Percentiles rank a stretch among this genome's conserved stretches.
phyloP scores from a whole-genome alignment of 2,888 invertebrate species.

The Acrobasis suavella region DNA sequence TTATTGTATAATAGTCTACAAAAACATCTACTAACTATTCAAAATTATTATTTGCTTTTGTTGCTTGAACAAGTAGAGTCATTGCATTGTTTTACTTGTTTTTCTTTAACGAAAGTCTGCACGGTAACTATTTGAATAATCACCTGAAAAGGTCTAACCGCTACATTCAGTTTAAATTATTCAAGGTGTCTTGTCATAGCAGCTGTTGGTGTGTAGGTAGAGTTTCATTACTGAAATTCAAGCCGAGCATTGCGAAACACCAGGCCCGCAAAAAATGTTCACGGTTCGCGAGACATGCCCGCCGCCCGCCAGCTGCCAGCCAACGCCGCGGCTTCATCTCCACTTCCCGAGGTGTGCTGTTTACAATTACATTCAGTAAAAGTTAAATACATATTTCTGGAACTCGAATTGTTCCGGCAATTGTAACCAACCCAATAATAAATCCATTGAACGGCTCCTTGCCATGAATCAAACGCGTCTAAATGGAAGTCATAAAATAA shows the following conservation, averaged over 20 bases:
- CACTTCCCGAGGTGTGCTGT: not conserved
- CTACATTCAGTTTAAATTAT: constrained; percentile 3
- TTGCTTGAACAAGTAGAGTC: not conserved
- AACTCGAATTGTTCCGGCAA: constrained; percentile 20
- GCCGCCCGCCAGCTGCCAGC: constrained; percentile 62
- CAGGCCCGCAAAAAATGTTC: constrained; percentile 68
- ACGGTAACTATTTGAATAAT: constrained; percentile 1
- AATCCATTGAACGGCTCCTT: constrained; percentile 42
- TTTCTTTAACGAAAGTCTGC: not conserved
- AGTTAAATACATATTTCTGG: constrained; percentile 23
- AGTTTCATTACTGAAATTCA: constrained; percentile 70
- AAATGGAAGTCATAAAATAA: constrained; percentile 72
- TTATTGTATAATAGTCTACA: too few relatives aligned
- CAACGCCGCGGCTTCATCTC: constrained; percentile 28
- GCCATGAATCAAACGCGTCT: constrained; percentile 64
- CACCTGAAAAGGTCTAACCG: not conserved
- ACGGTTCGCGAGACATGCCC: constrained; percentile 70
- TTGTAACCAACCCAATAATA: constrained; percentile 37
- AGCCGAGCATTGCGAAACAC: constrained; percentile 59
- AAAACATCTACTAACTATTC: not conserved
- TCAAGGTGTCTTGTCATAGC: constrained; percentile 30
- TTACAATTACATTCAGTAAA: constrained; percentile 6
- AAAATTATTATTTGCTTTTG: not conserved
- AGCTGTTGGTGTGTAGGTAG: constrained; percentile 54
- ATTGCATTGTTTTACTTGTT: not conserved